Percentiles rank a stretch among this genome's conserved stretches.
phyloP scores from a whole-genome alignment of 1,140 invertebrate genomes.

The Phenacoccus solenopsis region DNA sequence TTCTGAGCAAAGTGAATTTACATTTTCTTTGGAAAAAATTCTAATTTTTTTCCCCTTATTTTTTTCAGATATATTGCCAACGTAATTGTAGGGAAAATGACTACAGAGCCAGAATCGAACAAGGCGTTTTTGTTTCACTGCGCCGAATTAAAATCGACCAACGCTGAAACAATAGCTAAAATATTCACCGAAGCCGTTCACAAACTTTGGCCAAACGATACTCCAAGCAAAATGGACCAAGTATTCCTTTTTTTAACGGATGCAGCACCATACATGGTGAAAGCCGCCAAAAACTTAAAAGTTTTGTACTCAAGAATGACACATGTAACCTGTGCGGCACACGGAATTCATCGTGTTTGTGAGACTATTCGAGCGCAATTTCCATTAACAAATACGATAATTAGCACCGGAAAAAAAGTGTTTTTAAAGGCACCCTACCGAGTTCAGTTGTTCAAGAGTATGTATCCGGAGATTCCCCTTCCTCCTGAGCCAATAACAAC shows the following conservation, averaged over 20 bases:
- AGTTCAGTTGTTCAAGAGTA: neutral
- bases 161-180: neutral
- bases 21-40: too few species aligned
- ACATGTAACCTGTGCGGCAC: neutral
- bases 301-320: neutral
- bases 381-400: neutral
- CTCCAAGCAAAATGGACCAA: neutral
- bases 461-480: neutral
- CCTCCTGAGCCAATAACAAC: conserved; percentile 19
- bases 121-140: neutral
- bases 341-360: neutral
- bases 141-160: neutral
- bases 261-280: conserved; percentile 13
- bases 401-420: neutral
- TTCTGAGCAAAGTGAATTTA: too few species aligned
- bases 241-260: neutral
- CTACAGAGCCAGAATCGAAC: neutral
- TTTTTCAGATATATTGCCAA: too few species aligned
- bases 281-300: conserved; percentile 9
- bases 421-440: neutral
- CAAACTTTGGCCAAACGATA: neutral
- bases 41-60: too few species aligned
- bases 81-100: too few species aligned
- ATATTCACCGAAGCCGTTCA: neutral
- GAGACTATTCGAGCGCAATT: conserved; percentile 9